These are phyloP conservation scores for Galerucella pusilla DNA, from an alignment of 2,888 invertebrate species.

Conservation along the genomic window DNA sequence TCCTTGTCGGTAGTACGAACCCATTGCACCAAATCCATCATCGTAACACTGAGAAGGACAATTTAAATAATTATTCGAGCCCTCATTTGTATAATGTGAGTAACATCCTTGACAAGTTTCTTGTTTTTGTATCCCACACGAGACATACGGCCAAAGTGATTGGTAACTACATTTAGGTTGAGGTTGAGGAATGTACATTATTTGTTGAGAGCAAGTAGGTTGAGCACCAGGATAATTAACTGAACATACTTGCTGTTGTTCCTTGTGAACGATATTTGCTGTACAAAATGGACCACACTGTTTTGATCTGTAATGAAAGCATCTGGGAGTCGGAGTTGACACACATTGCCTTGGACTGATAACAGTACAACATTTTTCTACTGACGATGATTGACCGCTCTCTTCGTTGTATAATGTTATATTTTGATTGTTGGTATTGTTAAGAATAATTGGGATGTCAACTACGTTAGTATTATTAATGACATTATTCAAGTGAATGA, in stretches of 20 bases:
- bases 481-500: conserved; percentile 63
- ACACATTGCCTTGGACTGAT: conserved; percentile 62
- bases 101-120: conserved; percentile 61
- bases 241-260: conserved; percentile 54
- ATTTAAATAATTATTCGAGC: conserved; percentile 40
- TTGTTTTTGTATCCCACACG: conserved; percentile 53
- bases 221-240: conserved; percentile 42
- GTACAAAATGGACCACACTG: conserved; percentile 60
- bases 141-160: conserved; percentile 61
- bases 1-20: conserved; percentile 59
- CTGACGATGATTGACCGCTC: neutral
- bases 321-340: conserved; percentile 55
- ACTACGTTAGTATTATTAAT: conserved; percentile 64
- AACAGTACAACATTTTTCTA: conserved; percentile 58
- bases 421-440: conserved; percentile 63
- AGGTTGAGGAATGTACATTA: conserved; percentile 61
- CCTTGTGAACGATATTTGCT: conserved; percentile 60
- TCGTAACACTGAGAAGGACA: conserved; percentile 59
- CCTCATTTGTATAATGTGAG: conserved; percentile 52
- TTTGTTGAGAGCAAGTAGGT: conserved; percentile 54
- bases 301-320: conserved; percentile 60
- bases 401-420: conserved; percentile 54
- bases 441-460: conserved; percentile 62
- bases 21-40: conserved; percentile 53
- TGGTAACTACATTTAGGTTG: conserved; percentile 60